A percentile compares a stretch with the other conserved stretches of the same genome.
These are phyloP conservation scores for Microplitis demolitor DNA, from an alignment of 1,140 invertebrate species.

Conservation along the genomic window DNA sequence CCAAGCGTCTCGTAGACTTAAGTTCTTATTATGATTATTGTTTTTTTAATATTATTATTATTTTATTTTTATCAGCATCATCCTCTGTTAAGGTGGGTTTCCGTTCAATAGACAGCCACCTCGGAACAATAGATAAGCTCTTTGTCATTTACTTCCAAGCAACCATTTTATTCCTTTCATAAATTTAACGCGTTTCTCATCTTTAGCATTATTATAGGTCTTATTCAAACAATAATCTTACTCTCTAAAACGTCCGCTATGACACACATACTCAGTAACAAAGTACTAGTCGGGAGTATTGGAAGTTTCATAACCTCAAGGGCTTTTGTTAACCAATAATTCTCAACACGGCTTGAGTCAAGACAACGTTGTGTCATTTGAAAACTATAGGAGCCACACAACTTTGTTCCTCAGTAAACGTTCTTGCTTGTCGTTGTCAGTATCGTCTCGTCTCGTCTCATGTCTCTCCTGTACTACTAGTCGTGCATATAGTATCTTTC, in stretches of 20 bases:
- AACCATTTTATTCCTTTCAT: slow-evolving; percentile 11
- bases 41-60: neutral
- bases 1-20: neutral
- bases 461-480: neutral
- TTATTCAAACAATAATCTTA: neutral
- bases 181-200: slow-evolving; percentile 14
- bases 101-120: neutral
- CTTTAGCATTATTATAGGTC: neutral
- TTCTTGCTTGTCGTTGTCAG: neutral
- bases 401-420: neutral
- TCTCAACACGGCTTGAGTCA: neutral
- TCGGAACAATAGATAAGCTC: neutral
- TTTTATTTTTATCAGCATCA: neutral
- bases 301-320: neutral
- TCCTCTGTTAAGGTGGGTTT: neutral
- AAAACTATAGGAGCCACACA: neutral
- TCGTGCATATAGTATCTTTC: neutral
- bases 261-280: neutral
- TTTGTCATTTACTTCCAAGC: neutral
- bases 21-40: neutral
- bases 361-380: slow-evolving; percentile 1
- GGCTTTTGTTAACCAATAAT: slow-evolving; percentile 6
- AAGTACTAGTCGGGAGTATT: neutral
- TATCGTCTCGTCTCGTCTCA: no score
- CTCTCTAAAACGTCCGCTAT: neutral